Evolutionary conservation across 2,888 invertebrate species (phyloP).

Genomic region (Arenicola marina): DNA sequence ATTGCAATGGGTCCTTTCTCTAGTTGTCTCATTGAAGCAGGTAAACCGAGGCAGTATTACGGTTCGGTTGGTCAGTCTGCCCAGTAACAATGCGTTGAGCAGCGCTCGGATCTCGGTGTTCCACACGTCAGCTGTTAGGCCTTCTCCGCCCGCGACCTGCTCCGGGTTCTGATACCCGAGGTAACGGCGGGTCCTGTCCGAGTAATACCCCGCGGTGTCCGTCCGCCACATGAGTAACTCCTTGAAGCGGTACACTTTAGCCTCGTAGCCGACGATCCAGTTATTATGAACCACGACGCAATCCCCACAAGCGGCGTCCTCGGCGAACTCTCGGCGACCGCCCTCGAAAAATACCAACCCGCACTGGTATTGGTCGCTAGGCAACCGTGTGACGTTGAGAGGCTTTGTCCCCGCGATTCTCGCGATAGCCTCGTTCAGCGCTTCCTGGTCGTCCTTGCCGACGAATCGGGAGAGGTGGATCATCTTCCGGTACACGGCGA

Average conservation of each 20-base stretch:
- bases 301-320: neutral
- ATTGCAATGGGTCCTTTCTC: no score
- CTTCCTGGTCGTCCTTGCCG: neutral
- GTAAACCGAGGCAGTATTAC: no score
- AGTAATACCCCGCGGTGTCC: no score
- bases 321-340: neutral
- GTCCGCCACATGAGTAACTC: no score
- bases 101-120: no score
- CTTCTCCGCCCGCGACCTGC: no score
- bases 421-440: neutral
- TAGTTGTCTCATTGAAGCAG: no score
- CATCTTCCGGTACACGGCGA: neutral
- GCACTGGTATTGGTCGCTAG: neutral
- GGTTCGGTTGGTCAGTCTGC: no score
- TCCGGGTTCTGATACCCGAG: no score
- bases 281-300: conserved; percentile 2
- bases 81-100: no score
- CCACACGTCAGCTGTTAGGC: no score
- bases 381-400: neutral
- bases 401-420: neutral
- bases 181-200: no score
- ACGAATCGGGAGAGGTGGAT: neutral
- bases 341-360: neutral
- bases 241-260: neutral
- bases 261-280: conserved; percentile 1